Base-by-base conservation (phyloP, 2,113 vertebrate genomes). In the Miniopterus natalensis region DNA sequence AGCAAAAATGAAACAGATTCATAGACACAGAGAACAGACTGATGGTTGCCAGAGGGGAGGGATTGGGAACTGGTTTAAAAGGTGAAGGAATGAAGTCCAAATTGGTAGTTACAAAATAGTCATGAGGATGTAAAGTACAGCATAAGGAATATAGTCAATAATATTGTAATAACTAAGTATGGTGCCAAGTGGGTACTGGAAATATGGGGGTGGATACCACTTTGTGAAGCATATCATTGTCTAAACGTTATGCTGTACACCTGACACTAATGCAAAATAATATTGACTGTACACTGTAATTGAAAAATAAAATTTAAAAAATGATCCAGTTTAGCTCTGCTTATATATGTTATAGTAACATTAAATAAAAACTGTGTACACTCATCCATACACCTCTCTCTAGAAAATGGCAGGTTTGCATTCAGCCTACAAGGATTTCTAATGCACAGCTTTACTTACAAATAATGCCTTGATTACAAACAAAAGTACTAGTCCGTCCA, bases 381-480 rank as follows among this genome's bases (percentile, higher is more conserved):
- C 20, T 61, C 40, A 77, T 18, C 47, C 51, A 57, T 20, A 77
- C 13, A 57, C 2, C 6, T 66, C 15, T 63, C 14, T 25, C 18
- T 59, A 70, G 42, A 85, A 71, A 14, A 53, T 14, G 2, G 17
- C 8, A 55, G 23, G 1, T 9, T 42, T 57, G 8, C 12, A 14
- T 27, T 31, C 31, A 59, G 27, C 13, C 51, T 75, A 27, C 5
- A 40, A 73, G 21, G 36, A 80, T 88, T 88, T 70, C 45, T 86
- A 92, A 36, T 8, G 9, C 57, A 81, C 0, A 74, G 15, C 14
- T 86, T 79, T 57, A 66, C 2, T 0, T 45, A 9, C 45, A 57
- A 45, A 88, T 90, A 85, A 17, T 77, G 78, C 21, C 21, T 93
- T 66, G 83, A 94, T 45, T 70, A 85, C 10, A 86, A 73, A n/a